Evolutionary conservation across 2,888 invertebrate genomes (phyloP).

Genomic region (Dasysyrphus albostriatus): DNA sequence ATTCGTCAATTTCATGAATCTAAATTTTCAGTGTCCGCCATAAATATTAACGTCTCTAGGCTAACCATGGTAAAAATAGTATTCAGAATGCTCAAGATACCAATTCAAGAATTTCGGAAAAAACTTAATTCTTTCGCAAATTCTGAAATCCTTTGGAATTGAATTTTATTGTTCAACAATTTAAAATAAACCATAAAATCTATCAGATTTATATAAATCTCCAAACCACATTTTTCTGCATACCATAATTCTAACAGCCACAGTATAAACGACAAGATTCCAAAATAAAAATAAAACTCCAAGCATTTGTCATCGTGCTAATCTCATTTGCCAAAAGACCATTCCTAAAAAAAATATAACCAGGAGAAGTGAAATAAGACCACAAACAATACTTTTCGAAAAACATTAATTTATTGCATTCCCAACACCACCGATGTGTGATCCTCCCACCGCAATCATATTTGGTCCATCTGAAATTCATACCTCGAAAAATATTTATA

Average conservation of each 20-base stretch:
- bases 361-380: slow-evolving; percentile 11
- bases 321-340: slow-evolving; percentile 66
- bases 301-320: slow-evolving; percentile 70
- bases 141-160: no score
- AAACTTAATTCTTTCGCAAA: no score
- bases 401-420: slow-evolving; percentile 68
- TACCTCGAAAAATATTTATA: slow-evolving; percentile 33
- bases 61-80: no score
- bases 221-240: background rate
- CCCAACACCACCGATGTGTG: slow-evolving; percentile 46
- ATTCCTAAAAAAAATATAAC: slow-evolving; percentile 1
- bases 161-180: slow-evolving; percentile 6
- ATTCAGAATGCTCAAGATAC: no score
- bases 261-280: background rate
- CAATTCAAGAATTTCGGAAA: no score
- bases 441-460: slow-evolving; percentile 72
- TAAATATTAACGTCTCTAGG: no score
- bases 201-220: slow-evolving; percentile 62
- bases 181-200: slow-evolving; percentile 16
- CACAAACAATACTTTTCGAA: slow-evolving; percentile 32
- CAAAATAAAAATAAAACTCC: slow-evolving; percentile 7
- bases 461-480: slow-evolving; percentile 61
- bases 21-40: no score
- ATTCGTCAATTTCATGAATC: no score
- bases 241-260: slow-evolving; percentile 19